Conservation (phyloP, 35 echinoderm and acorn worm genomes). For the Hemicentrotus pulcherrimus region DNA sequence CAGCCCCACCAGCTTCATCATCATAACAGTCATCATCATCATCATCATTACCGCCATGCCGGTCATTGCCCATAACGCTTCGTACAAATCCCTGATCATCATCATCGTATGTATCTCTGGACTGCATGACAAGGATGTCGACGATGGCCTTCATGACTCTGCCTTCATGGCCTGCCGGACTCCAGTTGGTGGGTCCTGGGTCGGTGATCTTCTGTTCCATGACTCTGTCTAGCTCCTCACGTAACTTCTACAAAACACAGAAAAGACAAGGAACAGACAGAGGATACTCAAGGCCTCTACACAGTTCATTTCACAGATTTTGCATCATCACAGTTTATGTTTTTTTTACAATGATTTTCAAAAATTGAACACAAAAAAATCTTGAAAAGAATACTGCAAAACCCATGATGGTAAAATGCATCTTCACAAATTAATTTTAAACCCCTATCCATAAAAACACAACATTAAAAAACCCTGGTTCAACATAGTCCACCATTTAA, state of each 20-base stretch:
- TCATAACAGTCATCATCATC: background rate
- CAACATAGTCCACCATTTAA: no score
- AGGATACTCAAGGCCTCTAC: no score
- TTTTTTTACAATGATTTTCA: no score
- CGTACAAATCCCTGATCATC: background rate
- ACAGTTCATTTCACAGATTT: no score
- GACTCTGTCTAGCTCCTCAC: slow-evolving; percentile 79
- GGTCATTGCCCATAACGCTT: background rate
- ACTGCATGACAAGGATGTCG: slow-evolving; percentile 78
- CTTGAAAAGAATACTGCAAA: no score
- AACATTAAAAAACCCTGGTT: no score
- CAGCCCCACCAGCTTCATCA: background rate
- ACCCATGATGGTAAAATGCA: no score
- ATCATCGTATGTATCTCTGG: slow-evolving; percentile 21
- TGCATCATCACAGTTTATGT: no score
- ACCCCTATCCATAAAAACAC: no score
- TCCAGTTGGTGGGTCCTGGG: slow-evolving; percentile 86
- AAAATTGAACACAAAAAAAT: no score
- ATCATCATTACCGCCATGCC: background rate
- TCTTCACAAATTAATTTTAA: no score
- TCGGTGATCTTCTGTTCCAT: slow-evolving; percentile 82
- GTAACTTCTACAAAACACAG: slow-evolving; percentile 57
- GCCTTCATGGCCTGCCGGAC: slow-evolving; percentile 65
- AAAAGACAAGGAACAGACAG: no score
- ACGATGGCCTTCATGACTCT: slow-evolving; percentile 88